Conservation (phyloP, 2,113 vertebrate species). For the Zosterops japonicus region DNA sequence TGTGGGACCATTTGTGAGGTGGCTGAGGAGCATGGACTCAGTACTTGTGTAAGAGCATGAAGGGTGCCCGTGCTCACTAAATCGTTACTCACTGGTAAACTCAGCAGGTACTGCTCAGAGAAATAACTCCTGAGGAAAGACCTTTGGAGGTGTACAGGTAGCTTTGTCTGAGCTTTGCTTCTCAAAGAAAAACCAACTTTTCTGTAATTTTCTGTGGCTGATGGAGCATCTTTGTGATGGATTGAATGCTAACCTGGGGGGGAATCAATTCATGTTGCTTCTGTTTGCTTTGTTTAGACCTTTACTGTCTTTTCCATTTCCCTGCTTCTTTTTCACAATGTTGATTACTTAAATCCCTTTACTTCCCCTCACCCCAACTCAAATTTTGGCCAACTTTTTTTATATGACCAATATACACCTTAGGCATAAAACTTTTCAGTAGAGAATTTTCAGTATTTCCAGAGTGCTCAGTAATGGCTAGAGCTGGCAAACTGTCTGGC, state of each 20-base stretch:
- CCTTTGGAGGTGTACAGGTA: background rate
- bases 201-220: background rate
- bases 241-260: background rate
- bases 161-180: background rate
- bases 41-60: rapidly evolving
- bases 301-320: background rate
- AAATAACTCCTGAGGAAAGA: background rate
- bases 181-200: background rate
- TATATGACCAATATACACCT: background rate
- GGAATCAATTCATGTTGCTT: background rate
- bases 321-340: background rate
- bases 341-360: background rate
- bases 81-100: background rate
- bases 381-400: background rate
- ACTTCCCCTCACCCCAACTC: rapidly evolving
- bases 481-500: background rate
- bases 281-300: background rate
- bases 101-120: background rate
- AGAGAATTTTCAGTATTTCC: background rate
- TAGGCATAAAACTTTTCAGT: background rate
- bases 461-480: background rate
- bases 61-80: background rate
- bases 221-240: background rate
- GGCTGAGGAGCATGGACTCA: background rate
- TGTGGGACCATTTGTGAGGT: rapidly evolving